phyloP scores from a whole-genome alignment of 2,797 vertebrate genomes.

The Scolopax bukidnonensis region DNA sequence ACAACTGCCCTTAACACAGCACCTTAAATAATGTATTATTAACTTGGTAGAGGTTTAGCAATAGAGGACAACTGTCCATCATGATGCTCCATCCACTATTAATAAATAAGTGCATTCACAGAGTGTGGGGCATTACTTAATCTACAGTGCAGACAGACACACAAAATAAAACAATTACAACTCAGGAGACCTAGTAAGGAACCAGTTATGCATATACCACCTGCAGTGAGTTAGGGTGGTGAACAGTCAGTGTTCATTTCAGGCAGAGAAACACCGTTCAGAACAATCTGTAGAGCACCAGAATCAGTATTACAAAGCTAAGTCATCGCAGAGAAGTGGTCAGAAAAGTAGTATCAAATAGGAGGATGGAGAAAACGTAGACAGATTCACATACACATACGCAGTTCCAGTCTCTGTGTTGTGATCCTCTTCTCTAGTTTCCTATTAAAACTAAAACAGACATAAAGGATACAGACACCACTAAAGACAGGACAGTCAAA shows the following conservation, averaged over 20 bases:
- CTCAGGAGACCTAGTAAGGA: not conserved
- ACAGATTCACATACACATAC: not conserved
- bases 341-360: not conserved
- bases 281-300: constrained; percentile 17
- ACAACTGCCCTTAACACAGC: not conserved
- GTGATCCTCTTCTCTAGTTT: not conserved
- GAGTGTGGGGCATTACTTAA: not conserved
- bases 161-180: not conserved
- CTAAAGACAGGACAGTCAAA: not conserved
- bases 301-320: not conserved
- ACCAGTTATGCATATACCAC: not conserved
- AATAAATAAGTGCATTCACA: not conserved
- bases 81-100: not conserved
- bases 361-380: not conserved
- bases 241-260: not conserved
- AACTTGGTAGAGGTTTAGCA: not conserved
- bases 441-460: not conserved
- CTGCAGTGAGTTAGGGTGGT: not conserved
- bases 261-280: not conserved
- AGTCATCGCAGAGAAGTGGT: not conserved
- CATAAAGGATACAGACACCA: not conserved
- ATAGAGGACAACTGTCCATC: not conserved
- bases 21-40: not conserved
- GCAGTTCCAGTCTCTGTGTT: not conserved
- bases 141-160: not conserved